phyloP scores from a whole-genome alignment of 2,113 vertebrate species.

The Zosterops borbonicus region DNA sequence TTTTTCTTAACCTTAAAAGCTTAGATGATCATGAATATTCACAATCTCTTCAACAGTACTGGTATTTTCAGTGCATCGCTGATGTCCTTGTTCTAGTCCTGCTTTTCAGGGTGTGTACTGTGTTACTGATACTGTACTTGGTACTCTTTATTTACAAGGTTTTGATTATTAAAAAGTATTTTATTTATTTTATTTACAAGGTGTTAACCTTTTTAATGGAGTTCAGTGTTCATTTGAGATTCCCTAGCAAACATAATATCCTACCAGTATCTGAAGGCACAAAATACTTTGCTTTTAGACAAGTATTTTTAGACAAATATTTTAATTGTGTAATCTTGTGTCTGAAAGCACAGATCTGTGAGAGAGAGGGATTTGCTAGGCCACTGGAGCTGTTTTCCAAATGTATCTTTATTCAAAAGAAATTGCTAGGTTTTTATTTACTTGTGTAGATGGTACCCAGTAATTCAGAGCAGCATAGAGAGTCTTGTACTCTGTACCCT shows the following conservation, averaged over 20 bases:
- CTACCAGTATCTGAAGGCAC: background rate
- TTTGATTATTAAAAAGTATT: background rate
- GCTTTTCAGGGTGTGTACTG: background rate
- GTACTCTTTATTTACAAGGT: background rate
- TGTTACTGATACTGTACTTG: rapidly evolving
- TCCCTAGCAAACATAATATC: background rate
- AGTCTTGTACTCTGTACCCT: background rate
- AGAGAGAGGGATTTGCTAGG: background rate
- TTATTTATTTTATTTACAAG: background rate
- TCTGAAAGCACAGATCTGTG: background rate
- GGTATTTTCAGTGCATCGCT: background rate
- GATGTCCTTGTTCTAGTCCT: background rate
- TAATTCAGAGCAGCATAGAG: background rate
- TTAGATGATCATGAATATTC: background rate
- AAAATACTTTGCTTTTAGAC: background rate
- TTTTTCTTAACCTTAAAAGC: background rate
- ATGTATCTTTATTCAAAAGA: background rate
- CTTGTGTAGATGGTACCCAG: background rate
- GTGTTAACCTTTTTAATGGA: background rate
- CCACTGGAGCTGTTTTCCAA: background rate
- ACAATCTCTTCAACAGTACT: background rate
- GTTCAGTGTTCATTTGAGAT: background rate
- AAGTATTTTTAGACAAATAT: background rate
- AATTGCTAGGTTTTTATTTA: background rate
- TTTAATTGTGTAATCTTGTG: background rate